Evolutionary conservation across 2,797 vertebrate genomes (phyloP).

Genomic region (Allobates femoralis): DNA sequence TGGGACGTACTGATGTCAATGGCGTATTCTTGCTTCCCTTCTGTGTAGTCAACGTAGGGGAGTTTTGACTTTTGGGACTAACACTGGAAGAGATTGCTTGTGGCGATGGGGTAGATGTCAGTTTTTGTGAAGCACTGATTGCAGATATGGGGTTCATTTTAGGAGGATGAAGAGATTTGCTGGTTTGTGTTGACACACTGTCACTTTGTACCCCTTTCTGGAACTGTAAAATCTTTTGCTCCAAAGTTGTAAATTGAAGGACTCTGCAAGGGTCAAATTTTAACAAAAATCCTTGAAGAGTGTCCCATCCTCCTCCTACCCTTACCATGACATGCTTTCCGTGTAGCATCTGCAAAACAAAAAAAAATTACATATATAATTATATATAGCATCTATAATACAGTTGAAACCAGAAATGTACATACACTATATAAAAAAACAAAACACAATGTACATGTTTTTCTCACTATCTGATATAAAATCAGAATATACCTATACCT

Average conservation of each 20-base stretch:
- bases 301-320: slow-evolving; percentile 98
- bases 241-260: slow-evolving; percentile 94
- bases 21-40: slow-evolving; percentile 56
- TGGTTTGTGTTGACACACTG: slow-evolving; percentile 65
- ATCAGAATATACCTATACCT: too few relatives aligned
- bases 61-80: slow-evolving; percentile 66
- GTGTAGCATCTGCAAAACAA: slow-evolving; percentile 89
- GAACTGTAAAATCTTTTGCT: slow-evolving; percentile 95
- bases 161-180: slow-evolving; percentile 80
- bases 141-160: slow-evolving; percentile 91
- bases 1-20: slow-evolving; percentile 57
- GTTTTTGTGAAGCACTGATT: slow-evolving; percentile 75
- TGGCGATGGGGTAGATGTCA: slow-evolving; percentile 64
- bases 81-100: slow-evolving; percentile 51
- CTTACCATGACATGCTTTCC: slow-evolving; percentile 99
- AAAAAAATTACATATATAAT: too few relatives aligned
- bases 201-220: slow-evolving; percentile 86
- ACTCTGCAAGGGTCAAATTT: slow-evolving; percentile 94
- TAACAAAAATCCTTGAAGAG: slow-evolving; percentile 91
- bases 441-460: too few relatives aligned
- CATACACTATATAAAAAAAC: too few relatives aligned
- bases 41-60: slow-evolving; percentile 61
- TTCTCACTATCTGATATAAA: too few relatives aligned
- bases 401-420: too few relatives aligned
- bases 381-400: too few relatives aligned